Conservation (phyloP, 2,113 vertebrate genomes). For the Etia nguti region DNA sequence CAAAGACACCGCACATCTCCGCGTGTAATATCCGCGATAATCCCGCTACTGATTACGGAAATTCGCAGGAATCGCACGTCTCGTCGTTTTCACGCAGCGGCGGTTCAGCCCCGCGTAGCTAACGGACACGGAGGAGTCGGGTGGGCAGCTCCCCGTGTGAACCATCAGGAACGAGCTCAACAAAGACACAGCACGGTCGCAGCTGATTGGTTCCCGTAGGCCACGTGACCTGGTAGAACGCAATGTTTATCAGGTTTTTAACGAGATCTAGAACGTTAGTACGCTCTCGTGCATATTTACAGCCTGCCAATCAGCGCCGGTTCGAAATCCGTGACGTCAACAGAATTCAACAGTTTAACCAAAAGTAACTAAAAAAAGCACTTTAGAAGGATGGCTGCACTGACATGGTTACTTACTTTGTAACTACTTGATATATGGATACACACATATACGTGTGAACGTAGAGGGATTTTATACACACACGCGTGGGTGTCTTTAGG, state of each 20-base stretch:
- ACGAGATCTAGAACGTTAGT: not conserved
- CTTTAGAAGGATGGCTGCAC: not conserved
- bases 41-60: not conserved
- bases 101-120: not conserved
- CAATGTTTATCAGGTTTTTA: not conserved
- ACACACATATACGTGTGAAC: not conserved
- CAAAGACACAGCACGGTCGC: conserved; percentile 48
- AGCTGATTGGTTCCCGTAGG: conserved; percentile 21
- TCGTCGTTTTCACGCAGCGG: not conserved
- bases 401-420: not conserved
- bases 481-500: not conserved
- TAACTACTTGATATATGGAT: not conserved
- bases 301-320: not conserved
- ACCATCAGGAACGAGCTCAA: conserved; percentile 38
- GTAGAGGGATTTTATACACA: not conserved
- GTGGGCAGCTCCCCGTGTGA: not conserved
- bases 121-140: conserved; percentile 1
- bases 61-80: not conserved
- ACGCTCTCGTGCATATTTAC: not conserved
- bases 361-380: not conserved
- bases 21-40: fast-evolving
- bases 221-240: conserved; percentile 1
- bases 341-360: not conserved
- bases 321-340: not conserved
- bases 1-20: not conserved